Base-by-base conservation (phyloP, 2,888 invertebrate species). In the Agrochola circellaris region DNA sequence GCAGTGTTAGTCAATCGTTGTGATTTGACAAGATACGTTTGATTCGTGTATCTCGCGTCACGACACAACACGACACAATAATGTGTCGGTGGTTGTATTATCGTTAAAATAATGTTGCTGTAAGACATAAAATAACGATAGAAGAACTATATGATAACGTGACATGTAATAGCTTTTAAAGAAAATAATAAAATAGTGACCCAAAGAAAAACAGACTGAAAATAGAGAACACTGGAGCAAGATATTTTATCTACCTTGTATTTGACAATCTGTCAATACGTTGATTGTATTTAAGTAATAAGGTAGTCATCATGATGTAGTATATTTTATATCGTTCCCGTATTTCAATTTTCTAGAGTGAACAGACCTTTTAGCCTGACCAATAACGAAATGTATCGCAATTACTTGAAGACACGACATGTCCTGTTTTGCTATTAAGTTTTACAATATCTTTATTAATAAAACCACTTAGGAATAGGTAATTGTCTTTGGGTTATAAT, bases 371-470 rank as follows among this genome's bases (percentile, higher is more conserved):
- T 85, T 61, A 72, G 4, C 70, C 56, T 58, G 15, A n/a, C 64
- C 73, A 81, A 81, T 84, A 75, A 76, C 30, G 9, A 77, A 74
- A 75, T 72, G 62, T 73, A 54, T 26, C 23, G 42, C 69, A 84
- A 85, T 85, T 85, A 74, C 87, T 81, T 54, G 17, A 61, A 71
- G 60, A 67, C 77, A 86, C 67, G 81, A 66, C 75, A 70, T 74
- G 15, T 61, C 13, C 38, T 62, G 48, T 4, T n/a, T 30, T 51
- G 20, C 34, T 48, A 48, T 45, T 79, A 15, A 64, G 13, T 58
- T 79, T 56, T 62, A 61, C 2, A 38, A 61, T 20, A 34, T 58
- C 8, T 48, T 79, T 56, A 13, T 11, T 9, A 23, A 38, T 0
- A 51, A 60, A 38, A 51, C 1, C 26, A 38, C 20, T 34, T 48